Evolutionary conservation across 2,888 invertebrate species (phyloP).

Genomic region (Polydrusus pterygomalis): DNA sequence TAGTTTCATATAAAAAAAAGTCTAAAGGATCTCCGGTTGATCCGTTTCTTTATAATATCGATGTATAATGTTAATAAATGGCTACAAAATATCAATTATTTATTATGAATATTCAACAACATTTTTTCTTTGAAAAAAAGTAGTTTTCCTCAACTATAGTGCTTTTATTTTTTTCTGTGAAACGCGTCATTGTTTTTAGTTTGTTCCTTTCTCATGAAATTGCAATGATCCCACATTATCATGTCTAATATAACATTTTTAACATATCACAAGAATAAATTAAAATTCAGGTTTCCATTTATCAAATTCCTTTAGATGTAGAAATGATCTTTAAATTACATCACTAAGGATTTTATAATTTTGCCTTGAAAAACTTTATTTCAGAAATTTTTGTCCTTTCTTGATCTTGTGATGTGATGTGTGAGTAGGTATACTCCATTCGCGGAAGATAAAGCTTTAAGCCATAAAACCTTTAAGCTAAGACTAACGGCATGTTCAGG

Average conservation of each 20-base stretch:
- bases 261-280: constrained; percentile 48
- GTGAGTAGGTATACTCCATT: constrained; percentile 27
- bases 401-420: constrained; percentile 45
- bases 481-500: too few species aligned
- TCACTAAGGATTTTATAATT: not conserved
- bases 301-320: constrained; percentile 10
- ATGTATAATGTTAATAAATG: too few species aligned
- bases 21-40: too few species aligned
- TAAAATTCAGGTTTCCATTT: constrained; percentile 1
- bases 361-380: not conserved
- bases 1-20: too few species aligned
- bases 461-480: too few species aligned
- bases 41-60: too few species aligned
- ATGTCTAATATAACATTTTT: constrained; percentile 42
- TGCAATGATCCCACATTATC: constrained; percentile 37
- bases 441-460: too few species aligned
- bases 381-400: constrained; percentile 18
- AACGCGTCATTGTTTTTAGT: constrained; percentile 57
- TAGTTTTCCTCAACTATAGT: constrained; percentile 56
- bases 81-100: too few species aligned
- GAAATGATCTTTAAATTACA: not conserved
- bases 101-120: too few species aligned
- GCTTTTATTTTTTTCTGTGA: constrained; percentile 55
- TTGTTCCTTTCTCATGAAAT: constrained; percentile 44
- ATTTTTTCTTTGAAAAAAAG: not conserved